Base-by-base conservation (phyloP, 1,140 invertebrate species). In the Sesamia nonagrioides region DNA sequence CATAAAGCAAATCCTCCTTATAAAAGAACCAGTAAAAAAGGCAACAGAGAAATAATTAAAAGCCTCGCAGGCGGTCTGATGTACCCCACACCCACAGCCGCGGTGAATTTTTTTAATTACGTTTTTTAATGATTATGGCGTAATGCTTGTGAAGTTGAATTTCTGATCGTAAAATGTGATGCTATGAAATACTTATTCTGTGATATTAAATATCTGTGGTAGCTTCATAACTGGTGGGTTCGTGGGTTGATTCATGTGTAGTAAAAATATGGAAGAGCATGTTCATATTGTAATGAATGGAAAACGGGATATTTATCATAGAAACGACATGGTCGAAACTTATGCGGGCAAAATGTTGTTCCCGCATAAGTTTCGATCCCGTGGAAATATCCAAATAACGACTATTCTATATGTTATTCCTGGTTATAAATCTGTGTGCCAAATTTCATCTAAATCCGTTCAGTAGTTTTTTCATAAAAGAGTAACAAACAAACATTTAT, bases 31-130 rank as follows among this genome's bases (percentile, higher is more conserved):
- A 42, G 13, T 42, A 76, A 63, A 63, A 76, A 76, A 76, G 60
- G 58, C 54, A 48, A 63, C 35, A 15, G 63, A 61, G 60, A 52
- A 76, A 76, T 76, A 76, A 76, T 76, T 76, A 76, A 76, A 76
- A 50, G n/a, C 11, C 73, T 17, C 73, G 17, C 73, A 63, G 73
- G 73, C 73, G 60, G 58, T 63, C 58, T 18, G n/a, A 48, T 45
- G 35, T 21, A 48, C 18, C 18, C 17, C 27, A 37, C 3, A n/a
- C n/a, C n/a, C n/a, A n/a, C n/a, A 61, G 58, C 27, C 35, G 35
- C 13, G 33, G 11, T 17, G 18, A 75, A 35, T 61, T 76, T 74
- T 74, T 76, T 63, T 76, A 76, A 76, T 76, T 76, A 76, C 27
- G 37, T 50, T 63, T 63, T 76, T 76, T 50, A 63, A 63, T 61